A percentile compares a stretch with the other conserved stretches of the same genome.
Conservation (phyloP, 2,797 vertebrate species). For the Leucoraja ocellata region DNA sequence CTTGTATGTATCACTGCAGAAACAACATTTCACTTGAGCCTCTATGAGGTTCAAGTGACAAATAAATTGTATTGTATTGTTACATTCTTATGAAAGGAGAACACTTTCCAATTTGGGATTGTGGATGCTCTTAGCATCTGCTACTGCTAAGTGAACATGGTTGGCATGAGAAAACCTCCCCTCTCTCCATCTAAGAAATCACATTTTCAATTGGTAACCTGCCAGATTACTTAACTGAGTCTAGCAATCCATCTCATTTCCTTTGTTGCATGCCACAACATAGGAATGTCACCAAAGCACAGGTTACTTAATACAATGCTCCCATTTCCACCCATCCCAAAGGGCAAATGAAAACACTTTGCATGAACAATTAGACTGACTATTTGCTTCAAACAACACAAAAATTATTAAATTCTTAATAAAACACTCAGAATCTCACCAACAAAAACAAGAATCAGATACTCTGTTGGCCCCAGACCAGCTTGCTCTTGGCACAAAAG, state of each 20-base stretch:
- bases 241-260: background rate
- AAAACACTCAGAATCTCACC: background rate
- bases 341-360: background rate
- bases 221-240: background rate
- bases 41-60: too few relatives aligned
- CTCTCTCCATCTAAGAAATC: background rate
- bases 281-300: background rate
- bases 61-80: too few relatives aligned
- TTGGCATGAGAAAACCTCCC: background rate
- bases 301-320: background rate
- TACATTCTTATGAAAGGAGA: background rate
- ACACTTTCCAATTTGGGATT: background rate
- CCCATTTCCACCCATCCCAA: background rate
- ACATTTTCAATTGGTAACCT: background rate
- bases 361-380: background rate
- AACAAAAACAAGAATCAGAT: slow-evolving; percentile 19
- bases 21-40: too few relatives aligned
- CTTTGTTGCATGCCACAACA: background rate
- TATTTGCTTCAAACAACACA: background rate
- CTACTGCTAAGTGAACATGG: background rate
- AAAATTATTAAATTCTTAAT: slow-evolving; percentile 3
- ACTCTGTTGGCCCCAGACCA: background rate
- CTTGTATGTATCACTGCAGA: too few relatives aligned
- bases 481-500: background rate
- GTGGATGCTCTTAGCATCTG: background rate